A percentile compares a stretch with the other conserved stretches of the same genome.
Evolutionary conservation across 1,140 invertebrate species (phyloP).

Genomic region (Probaryconus sp.): DNA sequence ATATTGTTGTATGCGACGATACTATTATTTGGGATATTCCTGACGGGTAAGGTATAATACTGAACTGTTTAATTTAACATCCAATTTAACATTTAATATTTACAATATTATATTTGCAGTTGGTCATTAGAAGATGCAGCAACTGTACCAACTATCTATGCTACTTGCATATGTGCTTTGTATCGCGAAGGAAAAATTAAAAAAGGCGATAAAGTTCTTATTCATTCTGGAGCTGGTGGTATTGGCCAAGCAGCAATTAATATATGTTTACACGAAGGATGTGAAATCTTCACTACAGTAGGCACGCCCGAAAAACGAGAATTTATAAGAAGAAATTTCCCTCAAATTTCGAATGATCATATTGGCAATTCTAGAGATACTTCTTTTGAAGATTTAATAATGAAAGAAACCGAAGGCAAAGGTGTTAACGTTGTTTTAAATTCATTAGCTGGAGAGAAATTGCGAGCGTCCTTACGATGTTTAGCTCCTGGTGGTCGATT

Average conservation of each 20-base stretch:
- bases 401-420: slow-evolving; percentile 79
- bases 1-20: slow-evolving; percentile 80
- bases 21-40: slow-evolving; percentile 88
- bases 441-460: slow-evolving; percentile 87
- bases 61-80: no score
- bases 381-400: slow-evolving; percentile 85
- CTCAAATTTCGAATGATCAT: slow-evolving; percentile 82
- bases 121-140: slow-evolving; percentile 93
- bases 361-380: slow-evolving; percentile 86
- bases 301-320: slow-evolving; percentile 84
- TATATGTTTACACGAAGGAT: slow-evolving; percentile 82
- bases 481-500: slow-evolving; percentile 84
- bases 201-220: slow-evolving; percentile 83
- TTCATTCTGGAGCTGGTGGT: slow-evolving; percentile 88
- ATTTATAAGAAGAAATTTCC: slow-evolving; percentile 83
- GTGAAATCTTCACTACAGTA: slow-evolving; percentile 85
- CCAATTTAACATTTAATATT: neutral
- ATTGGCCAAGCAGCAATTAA: slow-evolving; percentile 89
- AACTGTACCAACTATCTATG: slow-evolving; percentile 91
- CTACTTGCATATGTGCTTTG: slow-evolving; percentile 90
- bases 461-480: slow-evolving; percentile 88
- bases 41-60: slow-evolving; percentile 75
- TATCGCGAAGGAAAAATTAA: slow-evolving; percentile 79
- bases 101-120: slow-evolving; percentile 50
- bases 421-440: slow-evolving; percentile 90